These are phyloP conservation scores for Acleris cristana DNA, from an alignment of 2,888 invertebrate genomes.

Conservation along the genomic window DNA sequence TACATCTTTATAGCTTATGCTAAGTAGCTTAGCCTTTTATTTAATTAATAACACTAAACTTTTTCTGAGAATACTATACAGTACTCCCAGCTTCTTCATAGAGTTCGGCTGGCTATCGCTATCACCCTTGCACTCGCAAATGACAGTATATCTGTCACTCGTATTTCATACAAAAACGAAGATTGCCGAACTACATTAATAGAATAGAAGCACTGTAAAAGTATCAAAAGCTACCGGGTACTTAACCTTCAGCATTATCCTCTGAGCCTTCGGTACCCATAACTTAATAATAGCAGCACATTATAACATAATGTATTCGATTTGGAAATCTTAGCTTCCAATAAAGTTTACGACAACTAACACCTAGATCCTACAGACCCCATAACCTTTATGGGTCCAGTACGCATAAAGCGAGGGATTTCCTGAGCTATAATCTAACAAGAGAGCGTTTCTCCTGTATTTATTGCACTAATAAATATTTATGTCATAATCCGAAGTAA, in stretches of 20 bases:
- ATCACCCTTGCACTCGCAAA: too few relatives aligned
- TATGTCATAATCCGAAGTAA: slow-evolving; percentile 71
- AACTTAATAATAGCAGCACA: slow-evolving; percentile 11
- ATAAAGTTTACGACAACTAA: slow-evolving; percentile 29
- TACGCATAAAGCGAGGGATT: slow-evolving; percentile 58
- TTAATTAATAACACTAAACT: too few relatives aligned
- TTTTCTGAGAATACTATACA: too few relatives aligned
- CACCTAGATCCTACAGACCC: slow-evolving; percentile 38
- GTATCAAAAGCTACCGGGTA: background rate
- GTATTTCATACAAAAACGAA: too few relatives aligned
- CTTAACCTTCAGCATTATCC: slow-evolving; percentile 1
- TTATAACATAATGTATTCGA: slow-evolving; percentile 20
- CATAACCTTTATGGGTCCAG: slow-evolving; percentile 51
- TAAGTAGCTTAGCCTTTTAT: too few relatives aligned
- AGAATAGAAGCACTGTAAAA: too few relatives aligned
- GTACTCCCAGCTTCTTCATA: too few relatives aligned
- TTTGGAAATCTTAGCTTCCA: slow-evolving; percentile 25
- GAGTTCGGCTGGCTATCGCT: too few relatives aligned
- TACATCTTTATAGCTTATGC: too few relatives aligned
- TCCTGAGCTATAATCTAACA: slow-evolving; percentile 46
- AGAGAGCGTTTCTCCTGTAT: slow-evolving; percentile 57
- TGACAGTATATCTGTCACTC: too few relatives aligned
- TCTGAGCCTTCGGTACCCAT: slow-evolving; percentile 12
- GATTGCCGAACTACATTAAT: too few relatives aligned
- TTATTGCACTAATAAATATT: slow-evolving; percentile 70